Evolutionary conservation across 1,140 invertebrate genomes (phyloP).

Genomic region (Papilio machaon): DNA sequence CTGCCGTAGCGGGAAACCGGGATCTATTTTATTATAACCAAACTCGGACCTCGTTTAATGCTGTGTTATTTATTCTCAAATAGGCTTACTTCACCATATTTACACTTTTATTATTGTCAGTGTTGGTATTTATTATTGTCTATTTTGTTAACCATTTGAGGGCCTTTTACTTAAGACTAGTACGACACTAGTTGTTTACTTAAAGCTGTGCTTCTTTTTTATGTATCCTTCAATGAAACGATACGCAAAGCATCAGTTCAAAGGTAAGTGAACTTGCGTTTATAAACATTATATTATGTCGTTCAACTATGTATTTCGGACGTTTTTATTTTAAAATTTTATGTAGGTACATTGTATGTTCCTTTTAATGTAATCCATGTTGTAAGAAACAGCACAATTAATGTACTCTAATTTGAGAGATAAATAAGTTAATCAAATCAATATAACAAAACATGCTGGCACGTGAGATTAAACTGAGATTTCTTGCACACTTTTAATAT

Average conservation of each 20-base stretch:
- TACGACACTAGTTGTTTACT: constrained; percentile 31
- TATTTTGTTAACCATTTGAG: constrained; percentile 52
- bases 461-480: neutral
- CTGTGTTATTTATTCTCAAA: constrained; percentile 65
- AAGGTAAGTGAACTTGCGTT: neutral
- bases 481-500: constrained; percentile 1
- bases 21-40: constrained; percentile 62
- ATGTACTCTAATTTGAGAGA: neutral
- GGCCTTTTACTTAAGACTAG: constrained; percentile 28
- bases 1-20: constrained; percentile 68
- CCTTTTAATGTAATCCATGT: no score
- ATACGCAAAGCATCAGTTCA: neutral
- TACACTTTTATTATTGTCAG: constrained; percentile 58
- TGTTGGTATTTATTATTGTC: constrained; percentile 54
- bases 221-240: neutral
- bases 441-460: no score
- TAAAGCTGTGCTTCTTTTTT: constrained; percentile 17
- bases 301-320: neutral
- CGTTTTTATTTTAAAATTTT: neutral
- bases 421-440: no score
- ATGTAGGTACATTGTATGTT: neutral
- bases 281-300: neutral
- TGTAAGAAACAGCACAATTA: no score
- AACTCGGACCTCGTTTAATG: constrained; percentile 61
- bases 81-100: constrained; percentile 62